These are phyloP conservation scores for Anguilla megastoma DNA, from an alignment of 2,797 vertebrate genomes.

Conservation along the genomic window DNA sequence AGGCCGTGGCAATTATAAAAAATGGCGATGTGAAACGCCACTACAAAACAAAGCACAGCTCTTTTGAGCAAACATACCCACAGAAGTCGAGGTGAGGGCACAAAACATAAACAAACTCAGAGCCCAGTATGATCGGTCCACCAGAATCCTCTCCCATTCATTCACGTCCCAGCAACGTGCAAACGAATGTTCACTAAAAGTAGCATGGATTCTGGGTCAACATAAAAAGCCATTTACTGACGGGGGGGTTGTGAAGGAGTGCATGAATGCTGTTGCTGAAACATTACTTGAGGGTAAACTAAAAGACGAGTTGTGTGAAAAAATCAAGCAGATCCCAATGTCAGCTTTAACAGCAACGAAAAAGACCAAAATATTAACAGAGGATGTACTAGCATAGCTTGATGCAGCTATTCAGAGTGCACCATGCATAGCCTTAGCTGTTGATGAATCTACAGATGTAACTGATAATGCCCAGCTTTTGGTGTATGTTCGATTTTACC, in stretches of 20 bases:
- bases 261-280: conserved; percentile 32
- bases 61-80: conserved; percentile 35
- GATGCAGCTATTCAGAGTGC: conserved; percentile 34
- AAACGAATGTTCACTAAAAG: conserved; percentile 24
- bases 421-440: conserved; percentile 1
- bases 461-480: background rate
- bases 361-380: conserved; percentile 28
- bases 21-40: conserved; percentile 19
- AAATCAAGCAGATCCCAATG: conserved; percentile 45
- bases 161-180: conserved; percentile 33
- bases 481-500: background rate
- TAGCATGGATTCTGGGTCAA: conserved; percentile 35
- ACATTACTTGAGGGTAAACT: conserved; percentile 39
- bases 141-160: conserved; percentile 27
- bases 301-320: conserved; percentile 37
- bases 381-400: conserved; percentile 34
- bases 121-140: conserved; percentile 30
- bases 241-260: background rate
- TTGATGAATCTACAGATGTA: background rate
- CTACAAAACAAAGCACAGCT: conserved; percentile 20
- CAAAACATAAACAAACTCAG: conserved; percentile 27
- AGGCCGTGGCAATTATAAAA: background rate
- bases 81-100: conserved; percentile 25
- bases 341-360: conserved; percentile 38
- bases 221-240: conserved; percentile 41